Evolutionary conservation across 2,888 invertebrate genomes (phyloP).

Genomic region (Hirtodrosophila histrioides): DNA sequence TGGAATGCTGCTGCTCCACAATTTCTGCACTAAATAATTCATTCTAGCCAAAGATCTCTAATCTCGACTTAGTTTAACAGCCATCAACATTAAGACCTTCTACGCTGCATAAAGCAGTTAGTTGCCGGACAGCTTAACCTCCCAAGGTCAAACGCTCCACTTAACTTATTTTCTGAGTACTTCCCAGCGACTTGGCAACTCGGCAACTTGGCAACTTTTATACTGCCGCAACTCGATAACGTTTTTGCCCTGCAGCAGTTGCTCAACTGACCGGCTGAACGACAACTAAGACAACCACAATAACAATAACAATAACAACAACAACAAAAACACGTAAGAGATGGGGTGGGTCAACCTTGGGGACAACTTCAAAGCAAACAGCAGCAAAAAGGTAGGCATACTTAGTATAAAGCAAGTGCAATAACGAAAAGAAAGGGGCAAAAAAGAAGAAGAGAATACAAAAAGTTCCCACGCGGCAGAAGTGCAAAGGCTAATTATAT

Average conservation of each 20-base stretch:
- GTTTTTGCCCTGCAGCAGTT: conserved; percentile 41
- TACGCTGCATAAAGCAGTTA: conserved; percentile 3
- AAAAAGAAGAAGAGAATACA: conserved; percentile 10
- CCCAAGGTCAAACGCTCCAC: conserved; percentile 49
- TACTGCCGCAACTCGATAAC: conserved; percentile 17
- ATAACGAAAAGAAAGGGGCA: conserved; percentile 25
- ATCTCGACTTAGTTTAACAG: background rate
- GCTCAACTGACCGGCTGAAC: conserved; percentile 37
- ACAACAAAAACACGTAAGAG: conserved; percentile 2
- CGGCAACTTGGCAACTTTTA: conserved; percentile 7
- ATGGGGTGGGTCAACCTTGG: conserved; percentile 38
- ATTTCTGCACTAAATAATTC: background rate
- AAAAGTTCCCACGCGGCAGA: conserved; percentile 55
- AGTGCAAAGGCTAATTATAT: conserved; percentile 47
- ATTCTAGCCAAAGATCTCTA: background rate
- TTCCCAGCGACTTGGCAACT: conserved; percentile 13
- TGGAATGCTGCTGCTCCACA: background rate
- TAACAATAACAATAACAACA: conserved; percentile 3
- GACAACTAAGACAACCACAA: conserved; percentile 7
- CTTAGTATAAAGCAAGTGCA: conserved; percentile 42
- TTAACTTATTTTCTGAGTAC: conserved; percentile 24
- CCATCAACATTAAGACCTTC: conserved; percentile 10
- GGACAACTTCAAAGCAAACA: conserved; percentile 45
- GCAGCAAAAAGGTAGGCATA: conserved; percentile 3
- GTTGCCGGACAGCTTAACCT: conserved; percentile 16